Percentiles rank a stretch among this genome's conserved stretches.
Evolutionary conservation across 2,888 invertebrate genomes (phyloP).

Genomic region (Drosophila barbarae): DNA sequence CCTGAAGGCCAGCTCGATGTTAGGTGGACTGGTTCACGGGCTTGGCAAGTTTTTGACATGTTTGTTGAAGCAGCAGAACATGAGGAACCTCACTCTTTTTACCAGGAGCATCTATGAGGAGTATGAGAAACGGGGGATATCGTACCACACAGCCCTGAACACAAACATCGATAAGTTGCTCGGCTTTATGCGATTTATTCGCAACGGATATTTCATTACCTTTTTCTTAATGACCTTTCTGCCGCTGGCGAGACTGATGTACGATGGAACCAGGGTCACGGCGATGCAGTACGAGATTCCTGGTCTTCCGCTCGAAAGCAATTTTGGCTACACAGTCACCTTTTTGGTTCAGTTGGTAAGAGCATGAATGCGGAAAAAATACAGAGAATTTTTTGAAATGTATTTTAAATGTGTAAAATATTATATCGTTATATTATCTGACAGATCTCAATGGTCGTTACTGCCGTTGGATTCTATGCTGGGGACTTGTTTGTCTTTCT

Average conservation of each 20-base stretch:
- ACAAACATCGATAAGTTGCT: conserved; percentile 39
- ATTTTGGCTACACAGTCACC: conserved; percentile 37
- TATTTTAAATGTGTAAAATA: neutral
- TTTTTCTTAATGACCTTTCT: conserved; percentile 36
- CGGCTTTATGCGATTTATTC: conserved; percentile 31
- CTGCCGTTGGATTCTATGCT: conserved; percentile 45
- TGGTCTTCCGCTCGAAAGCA: conserved; percentile 40
- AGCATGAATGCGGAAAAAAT: neutral
- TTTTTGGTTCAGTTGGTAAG: conserved; percentile 34
- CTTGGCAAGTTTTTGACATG: conserved; percentile 31
- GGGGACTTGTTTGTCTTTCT: conserved; percentile 47
- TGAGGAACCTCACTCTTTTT: conserved; percentile 25
- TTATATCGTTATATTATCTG: neutral
- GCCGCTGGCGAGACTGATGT: conserved; percentile 28
- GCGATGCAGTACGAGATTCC: conserved; percentile 48
- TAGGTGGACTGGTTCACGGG: conserved; percentile 46
- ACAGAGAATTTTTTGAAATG: neutral
- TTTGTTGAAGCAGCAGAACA: conserved; percentile 33
- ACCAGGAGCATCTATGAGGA: conserved; percentile 26
- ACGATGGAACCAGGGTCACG: conserved; percentile 49
- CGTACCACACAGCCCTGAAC: conserved; percentile 24
- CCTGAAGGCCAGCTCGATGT: conserved; percentile 48
- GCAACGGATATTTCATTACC: conserved; percentile 40
- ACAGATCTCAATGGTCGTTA: conserved; percentile 20
- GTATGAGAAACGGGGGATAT: conserved; percentile 33